Evolutionary conservation across 2,888 invertebrate species (phyloP).

Genomic region (Proisotoma minuta): DNA sequence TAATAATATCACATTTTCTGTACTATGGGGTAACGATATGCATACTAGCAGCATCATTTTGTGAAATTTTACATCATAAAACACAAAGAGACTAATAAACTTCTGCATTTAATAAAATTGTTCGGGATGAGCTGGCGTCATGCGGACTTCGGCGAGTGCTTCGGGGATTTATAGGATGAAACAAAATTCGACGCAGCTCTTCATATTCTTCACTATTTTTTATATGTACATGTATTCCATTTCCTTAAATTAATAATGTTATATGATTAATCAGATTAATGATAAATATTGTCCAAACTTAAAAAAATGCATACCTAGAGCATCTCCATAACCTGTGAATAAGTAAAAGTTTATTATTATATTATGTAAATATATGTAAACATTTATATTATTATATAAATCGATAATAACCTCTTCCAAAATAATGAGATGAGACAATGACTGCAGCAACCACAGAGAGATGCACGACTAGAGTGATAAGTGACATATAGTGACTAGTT

Average conservation of each 20-base stretch:
- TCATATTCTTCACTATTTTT: slow-evolving; percentile 37
- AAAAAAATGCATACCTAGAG: slow-evolving; percentile 21
- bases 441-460: slow-evolving; percentile 27
- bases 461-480: slow-evolving; percentile 28
- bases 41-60: too few relatives aligned
- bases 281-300: neutral
- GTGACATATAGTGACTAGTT: slow-evolving; percentile 29
- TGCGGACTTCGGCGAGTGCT: slow-evolving; percentile 2
- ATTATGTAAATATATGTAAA: too few relatives aligned
- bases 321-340: too few relatives aligned
- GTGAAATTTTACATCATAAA: too few relatives aligned
- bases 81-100: too few relatives aligned
- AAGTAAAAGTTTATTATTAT: too few relatives aligned
- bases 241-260: slow-evolving; percentile 12
- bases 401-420: slow-evolving; percentile 33
- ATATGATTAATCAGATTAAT: too few relatives aligned
- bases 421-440: slow-evolving; percentile 28
- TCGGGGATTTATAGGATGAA: slow-evolving; percentile 31
- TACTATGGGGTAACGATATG: too few relatives aligned
- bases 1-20: too few relatives aligned
- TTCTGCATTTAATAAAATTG: slow-evolving; percentile 24
- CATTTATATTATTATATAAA: too few relatives aligned
- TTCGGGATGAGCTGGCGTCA: slow-evolving; percentile 12
- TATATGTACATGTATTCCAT: slow-evolving; percentile 33
- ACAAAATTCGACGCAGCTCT: slow-evolving; percentile 29